Conservation (phyloP, 1,140 invertebrate genomes). For the Sinonovacula constricta region DNA sequence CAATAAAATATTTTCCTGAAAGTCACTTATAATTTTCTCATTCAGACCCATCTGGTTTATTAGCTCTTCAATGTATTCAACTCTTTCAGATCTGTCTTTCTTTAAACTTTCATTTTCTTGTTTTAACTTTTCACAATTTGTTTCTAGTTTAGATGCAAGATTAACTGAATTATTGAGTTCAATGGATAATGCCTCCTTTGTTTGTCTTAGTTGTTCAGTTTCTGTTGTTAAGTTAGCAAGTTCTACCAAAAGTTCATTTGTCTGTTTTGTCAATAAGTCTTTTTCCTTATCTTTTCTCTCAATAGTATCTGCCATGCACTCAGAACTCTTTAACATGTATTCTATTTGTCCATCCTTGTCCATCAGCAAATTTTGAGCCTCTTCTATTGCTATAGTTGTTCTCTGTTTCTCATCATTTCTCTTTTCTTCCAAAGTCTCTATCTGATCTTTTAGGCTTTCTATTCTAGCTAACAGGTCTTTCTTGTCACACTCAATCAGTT, state of each 20-base stretch:
- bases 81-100: constrained; percentile 5
- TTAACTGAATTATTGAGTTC: too few relatives aligned
- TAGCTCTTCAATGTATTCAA: constrained; percentile 3
- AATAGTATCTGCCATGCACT: constrained; percentile 39
- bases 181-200: too few relatives aligned
- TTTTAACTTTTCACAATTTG: too few relatives aligned
- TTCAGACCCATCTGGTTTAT: neutral
- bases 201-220: too few relatives aligned
- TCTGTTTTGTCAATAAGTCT: neutral
- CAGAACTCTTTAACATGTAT: constrained; percentile 29
- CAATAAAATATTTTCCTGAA: too few relatives aligned
- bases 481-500: neutral
- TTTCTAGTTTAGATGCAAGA: too few relatives aligned
- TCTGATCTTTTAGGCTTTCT: neutral
- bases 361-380: neutral
- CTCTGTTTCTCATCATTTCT: neutral
- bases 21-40: too few relatives aligned
- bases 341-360: constrained; percentile 42
- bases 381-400: constrained; percentile 1
- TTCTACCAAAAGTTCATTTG: too few relatives aligned
- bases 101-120: constrained; percentile 7
- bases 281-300: neutral
- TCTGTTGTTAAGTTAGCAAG: too few relatives aligned
- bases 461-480: neutral
- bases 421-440: neutral